Evolutionary conservation across 1,140 invertebrate species (phyloP).

Genomic region (Pseudomyrmex pallidus): DNA sequence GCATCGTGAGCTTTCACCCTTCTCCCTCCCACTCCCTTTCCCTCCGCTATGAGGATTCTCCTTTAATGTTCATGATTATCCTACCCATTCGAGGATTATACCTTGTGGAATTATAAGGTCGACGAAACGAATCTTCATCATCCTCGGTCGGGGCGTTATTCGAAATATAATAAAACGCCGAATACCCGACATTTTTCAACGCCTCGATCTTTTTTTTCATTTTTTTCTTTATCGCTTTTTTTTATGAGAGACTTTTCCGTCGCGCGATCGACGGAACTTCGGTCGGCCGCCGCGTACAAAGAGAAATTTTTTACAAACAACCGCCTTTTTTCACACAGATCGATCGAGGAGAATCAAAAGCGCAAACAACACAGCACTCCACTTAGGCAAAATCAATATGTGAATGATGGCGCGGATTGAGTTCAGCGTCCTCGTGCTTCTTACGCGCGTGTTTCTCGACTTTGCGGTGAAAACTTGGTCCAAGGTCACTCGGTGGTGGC

Average conservation of each 20-base stretch:
- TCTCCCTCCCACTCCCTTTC: background rate
- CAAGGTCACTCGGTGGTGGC: conserved; percentile 64
- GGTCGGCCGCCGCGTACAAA: too few species aligned
- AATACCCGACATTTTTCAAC: conserved; percentile 19
- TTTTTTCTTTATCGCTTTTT: background rate
- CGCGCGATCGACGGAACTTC: conserved; percentile 13
- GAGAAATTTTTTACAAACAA: too few species aligned
- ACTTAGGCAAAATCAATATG: conserved; percentile 78
- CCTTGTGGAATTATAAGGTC: conserved; percentile 67
- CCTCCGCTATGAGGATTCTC: conserved; percentile 57
- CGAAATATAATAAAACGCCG: conserved; percentile 55
- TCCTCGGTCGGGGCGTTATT: conserved; percentile 8
- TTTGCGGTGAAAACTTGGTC: conserved; percentile 61
- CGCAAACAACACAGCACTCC: conserved; percentile 72
- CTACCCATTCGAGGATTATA: conserved; percentile 65
- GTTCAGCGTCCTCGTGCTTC: conserved; percentile 63
- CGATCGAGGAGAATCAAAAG: conserved; percentile 6
- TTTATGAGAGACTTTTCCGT: background rate
- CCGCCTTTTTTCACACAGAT: too few species aligned
- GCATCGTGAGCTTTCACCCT: conserved; percentile 18
- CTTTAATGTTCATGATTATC: conserved; percentile 71
- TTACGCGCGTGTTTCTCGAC: conserved; percentile 36
- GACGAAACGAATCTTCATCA: conserved; percentile 63
- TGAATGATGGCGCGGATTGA: conserved; percentile 68
- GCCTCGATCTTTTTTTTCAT: background rate